These are phyloP conservation scores for Calameuta filiformis DNA, from an alignment of 2,888 invertebrate genomes.

Conservation along the genomic window DNA sequence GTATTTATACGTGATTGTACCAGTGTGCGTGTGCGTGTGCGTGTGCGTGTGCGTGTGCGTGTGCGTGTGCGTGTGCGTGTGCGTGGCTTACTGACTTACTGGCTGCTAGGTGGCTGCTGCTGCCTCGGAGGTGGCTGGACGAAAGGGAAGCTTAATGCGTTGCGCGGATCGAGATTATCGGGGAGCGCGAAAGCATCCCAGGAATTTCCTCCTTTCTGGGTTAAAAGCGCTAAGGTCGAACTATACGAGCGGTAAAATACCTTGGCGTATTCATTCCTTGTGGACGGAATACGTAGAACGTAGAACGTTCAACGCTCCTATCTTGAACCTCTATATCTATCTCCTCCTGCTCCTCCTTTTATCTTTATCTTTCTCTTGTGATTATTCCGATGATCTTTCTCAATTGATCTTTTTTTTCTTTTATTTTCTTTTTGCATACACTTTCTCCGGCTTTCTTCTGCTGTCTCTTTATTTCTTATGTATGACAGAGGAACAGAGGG, in stretches of 20 bases:
- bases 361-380: not conserved
- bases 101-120: too few species aligned
- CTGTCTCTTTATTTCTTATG: not conserved
- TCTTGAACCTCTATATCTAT: conserved; percentile 25
- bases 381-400: not conserved
- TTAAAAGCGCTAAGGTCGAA: conserved; percentile 22
- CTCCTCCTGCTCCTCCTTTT: not conserved
- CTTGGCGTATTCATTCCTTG: not conserved
- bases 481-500: not conserved
- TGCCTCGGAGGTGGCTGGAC: not conserved
- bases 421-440: not conserved
- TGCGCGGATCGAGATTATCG: conserved; percentile 36
- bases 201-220: conserved; percentile 39
- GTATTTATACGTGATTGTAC: not conserved
- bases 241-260: not conserved
- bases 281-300: not conserved
- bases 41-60: not conserved
- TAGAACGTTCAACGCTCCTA: not conserved
- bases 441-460: not conserved
- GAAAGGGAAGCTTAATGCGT: conserved; percentile 11
- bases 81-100: not conserved
- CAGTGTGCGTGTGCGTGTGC: too few species aligned
- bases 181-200: conserved; percentile 34
- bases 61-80: not conserved
- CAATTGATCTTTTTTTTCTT: not conserved